A percentile compares a stretch with the other conserved stretches of the same genome.
Conservation (phyloP, 2,113 vertebrate genomes). For the Ailuropoda melanoleuca region DNA sequence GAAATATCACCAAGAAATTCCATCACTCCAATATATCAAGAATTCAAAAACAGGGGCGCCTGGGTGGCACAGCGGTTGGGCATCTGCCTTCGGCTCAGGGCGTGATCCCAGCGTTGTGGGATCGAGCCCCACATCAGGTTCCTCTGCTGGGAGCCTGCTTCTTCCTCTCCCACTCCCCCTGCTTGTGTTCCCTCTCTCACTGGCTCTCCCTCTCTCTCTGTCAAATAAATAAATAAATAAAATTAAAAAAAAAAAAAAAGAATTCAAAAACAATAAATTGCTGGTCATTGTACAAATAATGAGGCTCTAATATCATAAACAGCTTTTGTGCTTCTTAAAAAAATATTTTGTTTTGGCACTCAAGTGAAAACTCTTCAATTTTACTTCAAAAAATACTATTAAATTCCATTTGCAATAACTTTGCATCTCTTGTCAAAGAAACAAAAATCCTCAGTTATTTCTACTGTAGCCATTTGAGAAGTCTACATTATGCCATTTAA, state of each 20-base stretch:
- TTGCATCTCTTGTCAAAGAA: slow-evolving; percentile 47
- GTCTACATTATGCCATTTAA: neutral
- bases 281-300: slow-evolving; percentile 30
- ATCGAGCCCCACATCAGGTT: too few species aligned
- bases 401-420: slow-evolving; percentile 18
- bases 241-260: too few species aligned
- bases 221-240: too few species aligned
- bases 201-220: too few species aligned
- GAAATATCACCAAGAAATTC: slow-evolving; percentile 20
- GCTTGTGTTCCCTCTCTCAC: too few species aligned
- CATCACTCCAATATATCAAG: neutral
- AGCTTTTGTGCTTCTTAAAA: neutral
- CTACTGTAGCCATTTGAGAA: slow-evolving; percentile 12
- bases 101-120: too few species aligned
- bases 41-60: slow-evolving; percentile 50
- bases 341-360: neutral
- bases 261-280: slow-evolving; percentile 42
- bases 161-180: too few species aligned
- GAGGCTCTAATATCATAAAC: slow-evolving; percentile 23
- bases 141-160: too few species aligned
- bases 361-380: slow-evolving; percentile 22
- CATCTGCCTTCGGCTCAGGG: too few species aligned
- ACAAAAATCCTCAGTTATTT: slow-evolving; percentile 8
- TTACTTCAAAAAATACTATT: slow-evolving; percentile 20
- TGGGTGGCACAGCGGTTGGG: too few species aligned